Percentiles rank a stretch among this genome's conserved stretches.
Conservation (phyloP, 2,888 invertebrate species). For the Catocala sponsa region DNA sequence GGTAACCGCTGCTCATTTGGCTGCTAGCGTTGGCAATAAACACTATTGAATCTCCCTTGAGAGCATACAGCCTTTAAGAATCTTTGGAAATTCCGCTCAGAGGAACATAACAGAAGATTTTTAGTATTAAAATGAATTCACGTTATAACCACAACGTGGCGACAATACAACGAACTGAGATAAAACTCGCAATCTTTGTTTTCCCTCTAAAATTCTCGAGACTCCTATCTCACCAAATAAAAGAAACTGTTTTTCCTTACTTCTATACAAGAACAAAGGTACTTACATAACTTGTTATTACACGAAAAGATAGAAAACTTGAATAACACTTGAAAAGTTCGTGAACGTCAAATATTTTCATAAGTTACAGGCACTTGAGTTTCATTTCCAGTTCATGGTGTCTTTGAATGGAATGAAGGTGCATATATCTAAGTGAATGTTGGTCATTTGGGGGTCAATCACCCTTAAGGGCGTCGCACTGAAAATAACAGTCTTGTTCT, state of each 20-base stretch:
- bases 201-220: not conserved
- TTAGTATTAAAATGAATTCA: too few relatives aligned
- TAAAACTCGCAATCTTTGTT: too few relatives aligned
- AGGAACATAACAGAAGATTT: too few relatives aligned
- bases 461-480: slow-evolving; percentile 65
- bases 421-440: slow-evolving; percentile 59
- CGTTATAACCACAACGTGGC: too few relatives aligned
- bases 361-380: slow-evolving; percentile 35
- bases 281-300: not conserved
- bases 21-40: too few relatives aligned
- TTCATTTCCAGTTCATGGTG: slow-evolving; percentile 39
- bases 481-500: slow-evolving; percentile 68
- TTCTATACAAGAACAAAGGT: not conserved
- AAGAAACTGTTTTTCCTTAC: too few relatives aligned
- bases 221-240: not conserved
- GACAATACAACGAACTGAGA: too few relatives aligned
- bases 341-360: slow-evolving; percentile 22
- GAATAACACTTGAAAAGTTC: slow-evolving; percentile 6
- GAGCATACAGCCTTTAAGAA: too few relatives aligned
- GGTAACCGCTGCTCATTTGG: too few relatives aligned
- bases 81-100: too few relatives aligned
- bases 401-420: slow-evolving; percentile 42
- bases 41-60: too few relatives aligned
- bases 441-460: slow-evolving; percentile 71
- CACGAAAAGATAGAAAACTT: slow-evolving; percentile 11